These are phyloP conservation scores for Nebria ingens DNA, from an alignment of 1,140 invertebrate species.

Conservation along the genomic window DNA sequence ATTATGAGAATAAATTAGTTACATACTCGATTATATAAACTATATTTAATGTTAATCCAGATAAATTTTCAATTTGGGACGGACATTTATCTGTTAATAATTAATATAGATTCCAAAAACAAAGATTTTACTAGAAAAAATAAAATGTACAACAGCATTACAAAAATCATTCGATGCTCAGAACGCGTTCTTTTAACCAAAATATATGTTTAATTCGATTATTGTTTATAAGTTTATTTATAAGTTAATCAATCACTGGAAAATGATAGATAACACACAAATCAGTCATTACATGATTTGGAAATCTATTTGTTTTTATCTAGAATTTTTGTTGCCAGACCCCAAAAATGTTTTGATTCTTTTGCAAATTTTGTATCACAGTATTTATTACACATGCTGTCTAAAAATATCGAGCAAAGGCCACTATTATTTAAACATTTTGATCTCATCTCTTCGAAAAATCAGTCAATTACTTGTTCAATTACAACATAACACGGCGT, in stretches of 20 bases:
- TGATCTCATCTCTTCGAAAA: too few species aligned
- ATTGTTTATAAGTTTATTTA: neutral
- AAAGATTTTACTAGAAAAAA: too few species aligned
- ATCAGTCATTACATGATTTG: neutral
- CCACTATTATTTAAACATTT: neutral
- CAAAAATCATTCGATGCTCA: neutral
- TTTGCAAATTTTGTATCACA: neutral
- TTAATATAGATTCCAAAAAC: too few species aligned
- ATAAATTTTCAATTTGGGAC: constrained; percentile 1
- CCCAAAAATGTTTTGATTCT: neutral
- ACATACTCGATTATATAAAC: too few species aligned
- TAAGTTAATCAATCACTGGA: neutral
- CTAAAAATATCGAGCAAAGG: neutral
- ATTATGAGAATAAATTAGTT: neutral
- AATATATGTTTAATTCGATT: neutral
- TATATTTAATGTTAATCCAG: too few species aligned
- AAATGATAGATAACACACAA: neutral
- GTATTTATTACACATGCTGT: neutral
- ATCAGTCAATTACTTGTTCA: too few species aligned
- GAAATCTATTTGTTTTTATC: neutral
- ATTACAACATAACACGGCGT: too few species aligned
- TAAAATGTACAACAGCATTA: neutral
- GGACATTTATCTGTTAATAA: neutral
- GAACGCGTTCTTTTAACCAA: neutral
- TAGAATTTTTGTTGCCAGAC: neutral